phyloP scores from a whole-genome alignment of 2,797 vertebrate genomes.

The Hirundo rustica region DNA sequence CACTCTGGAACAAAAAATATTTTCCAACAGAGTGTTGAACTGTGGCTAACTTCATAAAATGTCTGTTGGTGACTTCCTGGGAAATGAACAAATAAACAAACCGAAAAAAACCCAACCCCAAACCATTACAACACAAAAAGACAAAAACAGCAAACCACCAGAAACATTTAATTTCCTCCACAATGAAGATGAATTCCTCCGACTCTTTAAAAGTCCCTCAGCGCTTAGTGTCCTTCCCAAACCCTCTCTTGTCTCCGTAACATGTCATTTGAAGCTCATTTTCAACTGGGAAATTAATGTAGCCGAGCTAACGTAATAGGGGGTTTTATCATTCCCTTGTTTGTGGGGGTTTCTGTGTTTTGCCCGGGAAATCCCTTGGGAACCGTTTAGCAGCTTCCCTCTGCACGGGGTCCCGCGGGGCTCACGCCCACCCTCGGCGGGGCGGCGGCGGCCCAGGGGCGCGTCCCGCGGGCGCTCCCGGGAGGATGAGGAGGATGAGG shows the following conservation, averaged over 20 bases:
- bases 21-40: conserved; percentile 9
- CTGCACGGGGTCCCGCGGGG: not conserved
- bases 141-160: conserved; percentile 6
- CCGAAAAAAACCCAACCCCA: not conserved
- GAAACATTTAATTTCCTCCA: conserved; percentile 34
- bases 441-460: not conserved
- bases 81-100: conserved; percentile 55
- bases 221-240: not conserved
- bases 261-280: not conserved
- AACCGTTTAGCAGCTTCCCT: fast-evolving
- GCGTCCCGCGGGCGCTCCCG: not conserved
- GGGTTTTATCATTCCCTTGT: not conserved
- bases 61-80: conserved; percentile 12
- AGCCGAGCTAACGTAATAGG: not conserved
- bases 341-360: not conserved
- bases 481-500: not conserved
- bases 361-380: not conserved
- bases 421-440: not conserved
- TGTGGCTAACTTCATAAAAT: conserved; percentile 26
- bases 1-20: not conserved
- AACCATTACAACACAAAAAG: not conserved
- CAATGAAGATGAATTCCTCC: not conserved
- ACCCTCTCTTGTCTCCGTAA: not conserved
- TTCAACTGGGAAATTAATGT: not conserved
- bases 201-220: not conserved